Conservation (phyloP, 2,888 invertebrate species). For the Eurois occulta region DNA sequence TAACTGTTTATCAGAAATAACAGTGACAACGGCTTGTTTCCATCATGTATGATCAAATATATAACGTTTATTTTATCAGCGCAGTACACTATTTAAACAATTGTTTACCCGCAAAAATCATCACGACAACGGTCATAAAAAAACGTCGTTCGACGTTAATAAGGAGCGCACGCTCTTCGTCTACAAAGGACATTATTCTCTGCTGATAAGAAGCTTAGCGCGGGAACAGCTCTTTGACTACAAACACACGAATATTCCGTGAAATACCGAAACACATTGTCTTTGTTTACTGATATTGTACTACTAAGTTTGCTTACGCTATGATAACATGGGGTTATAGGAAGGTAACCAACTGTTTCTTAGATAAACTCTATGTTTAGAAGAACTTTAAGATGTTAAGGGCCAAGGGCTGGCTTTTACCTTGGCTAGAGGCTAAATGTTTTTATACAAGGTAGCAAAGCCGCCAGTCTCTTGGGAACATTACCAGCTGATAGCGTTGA, state of each 20-base stretch:
- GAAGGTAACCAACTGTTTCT: not conserved
- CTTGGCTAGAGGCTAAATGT: no score
- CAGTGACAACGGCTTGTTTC: no score
- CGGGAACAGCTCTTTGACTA: constrained; percentile 28
- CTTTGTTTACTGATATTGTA: constrained; percentile 18
- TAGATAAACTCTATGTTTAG: not conserved
- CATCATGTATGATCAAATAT: no score
- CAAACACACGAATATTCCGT: constrained; percentile 22
- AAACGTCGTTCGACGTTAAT: not conserved
- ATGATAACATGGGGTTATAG: constrained; percentile 13
- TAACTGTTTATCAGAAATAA: no score
- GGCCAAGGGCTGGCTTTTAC: no score
- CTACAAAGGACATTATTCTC: constrained; percentile 44
- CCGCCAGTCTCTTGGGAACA: no score
- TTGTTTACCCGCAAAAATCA: not conserved
- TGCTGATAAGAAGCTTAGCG: constrained; percentile 46
- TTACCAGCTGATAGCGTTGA: no score
- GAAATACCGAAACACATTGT: constrained; percentile 32
- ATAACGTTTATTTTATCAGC: no score
- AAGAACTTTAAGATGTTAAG: not conserved
- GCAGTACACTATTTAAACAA: no score
- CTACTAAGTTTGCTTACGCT: constrained; percentile 1
- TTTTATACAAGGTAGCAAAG: no score
- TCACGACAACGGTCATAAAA: not conserved
- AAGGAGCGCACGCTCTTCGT: constrained; percentile 5